Evolutionary conservation across 1,140 invertebrate species (phyloP), one percentile per base, ranked within the genome.

Genomic region (Melanaphis sacchari): DNA sequence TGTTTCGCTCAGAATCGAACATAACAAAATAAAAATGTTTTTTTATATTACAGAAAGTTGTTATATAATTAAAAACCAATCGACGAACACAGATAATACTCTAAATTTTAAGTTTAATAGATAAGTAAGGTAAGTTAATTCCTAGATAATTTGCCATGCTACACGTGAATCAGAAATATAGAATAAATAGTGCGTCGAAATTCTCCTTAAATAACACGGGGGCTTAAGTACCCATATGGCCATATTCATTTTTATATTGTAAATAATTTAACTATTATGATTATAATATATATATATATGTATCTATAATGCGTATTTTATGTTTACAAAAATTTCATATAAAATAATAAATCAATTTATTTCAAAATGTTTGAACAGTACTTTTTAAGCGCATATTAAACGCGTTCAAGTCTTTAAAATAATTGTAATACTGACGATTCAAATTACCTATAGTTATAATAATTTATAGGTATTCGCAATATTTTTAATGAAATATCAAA

Each of bases 401-500:
- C 59, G 59, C 15, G 31, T 66, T 66, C 31, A 11, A 66, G 59
- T 84, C 38, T 38, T 84, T 84, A 84, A 24, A 84, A 41, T 84
- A 84, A 82, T 38, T 38, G 81, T 84, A 3, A 41, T 41, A 81
- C 36, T 81, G 11, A 84, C 38, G 24, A 84, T 41, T 84, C 38
- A 84, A 84, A 84, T 84, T 84, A 84, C 38, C 38, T 31, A 84
- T 84, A 38, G 81, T 84, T 84, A 84, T 5, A 41, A 84, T 84
- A 26, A 84, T 84, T 84, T 84, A 41, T 84, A n/a, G n/a, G n/a
- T n/a, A 84, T 40, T 24, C 38, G 81, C 22, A 7, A 84, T 84
- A 41, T 84, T 84, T 21, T 2, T 2, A 41, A 11, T 40, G 11
- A 38, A 84, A 84, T 84, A 40, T 66, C 31, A 11, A n/a, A 31